A percentile compares a stretch with the other conserved stretches of the same genome.
Evolutionary conservation across 2,888 invertebrate species (phyloP).

Genomic region (Hypena proboscidalis): DNA sequence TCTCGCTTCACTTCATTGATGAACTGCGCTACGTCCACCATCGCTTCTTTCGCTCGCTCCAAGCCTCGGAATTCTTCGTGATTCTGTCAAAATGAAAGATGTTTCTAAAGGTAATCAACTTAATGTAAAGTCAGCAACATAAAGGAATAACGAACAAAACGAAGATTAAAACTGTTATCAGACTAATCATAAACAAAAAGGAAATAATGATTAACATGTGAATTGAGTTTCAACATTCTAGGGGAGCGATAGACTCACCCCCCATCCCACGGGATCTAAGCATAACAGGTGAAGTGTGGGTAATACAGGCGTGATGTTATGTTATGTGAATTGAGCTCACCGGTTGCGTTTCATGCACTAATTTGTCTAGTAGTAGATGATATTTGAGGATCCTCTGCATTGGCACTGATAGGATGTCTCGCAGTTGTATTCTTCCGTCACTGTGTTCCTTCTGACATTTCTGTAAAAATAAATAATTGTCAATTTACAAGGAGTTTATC

Average conservation of each 20-base stretch:
- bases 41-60: slow-evolving; percentile 95
- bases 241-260: too few species aligned
- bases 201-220: too few species aligned
- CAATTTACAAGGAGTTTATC: not conserved
- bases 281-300: too few species aligned
- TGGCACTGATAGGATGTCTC: slow-evolving; percentile 98
- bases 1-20: slow-evolving; percentile 99
- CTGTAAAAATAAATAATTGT: slow-evolving; percentile 74
- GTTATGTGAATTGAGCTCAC: slow-evolving; percentile 72
- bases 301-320: not conserved
- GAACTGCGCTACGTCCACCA: slow-evolving; percentile 98
- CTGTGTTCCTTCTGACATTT: slow-evolving; percentile 97
- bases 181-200: too few species aligned
- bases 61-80: slow-evolving; percentile 94
- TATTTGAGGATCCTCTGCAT: slow-evolving; percentile 99
- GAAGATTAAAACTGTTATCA: too few species aligned
- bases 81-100: slow-evolving; percentile 72
- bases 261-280: too few species aligned
- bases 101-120: too few species aligned
- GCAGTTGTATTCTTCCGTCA: slow-evolving; percentile 96
- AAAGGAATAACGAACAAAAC: too few species aligned
- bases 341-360: slow-evolving; percentile 93
- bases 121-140: too few species aligned
- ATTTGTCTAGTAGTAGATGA: slow-evolving; percentile 95
- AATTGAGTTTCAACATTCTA: too few species aligned